Evolutionary conservation across 1,140 invertebrate genomes (phyloP).

Genomic region (Drosophila ogumai): DNA sequence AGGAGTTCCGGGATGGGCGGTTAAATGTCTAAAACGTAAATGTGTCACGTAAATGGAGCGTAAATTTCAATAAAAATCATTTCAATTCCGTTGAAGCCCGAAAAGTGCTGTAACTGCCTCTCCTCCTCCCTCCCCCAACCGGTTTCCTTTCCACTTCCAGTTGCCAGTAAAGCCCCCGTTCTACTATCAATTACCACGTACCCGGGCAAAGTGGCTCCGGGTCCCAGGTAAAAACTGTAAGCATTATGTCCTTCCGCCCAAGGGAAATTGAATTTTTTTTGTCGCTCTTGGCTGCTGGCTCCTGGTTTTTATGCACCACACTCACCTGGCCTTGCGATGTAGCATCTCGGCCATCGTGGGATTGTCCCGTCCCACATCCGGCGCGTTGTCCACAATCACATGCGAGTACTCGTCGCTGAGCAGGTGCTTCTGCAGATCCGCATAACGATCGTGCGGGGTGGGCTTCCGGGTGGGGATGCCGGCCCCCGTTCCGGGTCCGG

Average conservation of each 20-base stretch:
- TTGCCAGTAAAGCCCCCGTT: slow-evolving; percentile 13
- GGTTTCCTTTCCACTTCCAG: not conserved
- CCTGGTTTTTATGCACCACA: slow-evolving; percentile 55
- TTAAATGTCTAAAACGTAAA: slow-evolving; percentile 82
- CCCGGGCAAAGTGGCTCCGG: slow-evolving; percentile 53
- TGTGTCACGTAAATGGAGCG: slow-evolving; percentile 83
- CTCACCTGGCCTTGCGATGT: slow-evolving; percentile 87
- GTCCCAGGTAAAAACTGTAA: slow-evolving; percentile 56
- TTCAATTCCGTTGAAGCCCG: slow-evolving; percentile 75
- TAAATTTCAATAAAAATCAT: slow-evolving; percentile 84
- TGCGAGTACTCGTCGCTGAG: slow-evolving; percentile 68
- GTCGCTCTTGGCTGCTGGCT: slow-evolving; percentile 4
- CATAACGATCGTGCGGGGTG: slow-evolving; percentile 86
- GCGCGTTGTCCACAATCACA: slow-evolving; percentile 85
- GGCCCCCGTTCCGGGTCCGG: slow-evolving; percentile 31
- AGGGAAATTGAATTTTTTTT: slow-evolving; percentile 78
- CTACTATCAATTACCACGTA: slow-evolving; percentile 49
- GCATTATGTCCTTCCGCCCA: slow-evolving; percentile 75
- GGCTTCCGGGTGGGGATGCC: slow-evolving; percentile 65
- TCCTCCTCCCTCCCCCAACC: not conserved
- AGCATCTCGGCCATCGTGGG: slow-evolving; percentile 89
- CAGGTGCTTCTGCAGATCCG: slow-evolving; percentile 85
- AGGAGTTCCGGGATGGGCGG: not conserved
- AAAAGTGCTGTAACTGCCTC: slow-evolving; percentile 67
- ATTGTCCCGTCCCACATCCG: slow-evolving; percentile 86